These are phyloP conservation scores for Sebastes variabilis DNA, from an alignment of 2,797 vertebrate species.

Conservation along the genomic window DNA sequence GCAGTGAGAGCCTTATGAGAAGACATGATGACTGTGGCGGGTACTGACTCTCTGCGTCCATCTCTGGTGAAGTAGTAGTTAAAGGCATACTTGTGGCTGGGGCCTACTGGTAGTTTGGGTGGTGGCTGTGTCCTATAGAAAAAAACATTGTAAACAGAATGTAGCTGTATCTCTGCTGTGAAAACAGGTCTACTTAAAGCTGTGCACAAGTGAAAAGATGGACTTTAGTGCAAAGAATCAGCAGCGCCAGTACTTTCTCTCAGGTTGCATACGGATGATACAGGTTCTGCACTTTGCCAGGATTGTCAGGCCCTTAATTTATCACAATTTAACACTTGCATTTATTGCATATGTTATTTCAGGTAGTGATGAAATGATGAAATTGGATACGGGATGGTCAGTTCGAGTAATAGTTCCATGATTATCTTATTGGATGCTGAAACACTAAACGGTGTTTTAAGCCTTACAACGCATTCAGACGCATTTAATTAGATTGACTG, in stretches of 20 bases:
- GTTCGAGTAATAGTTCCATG: neutral
- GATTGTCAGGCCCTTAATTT: neutral
- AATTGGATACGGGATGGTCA: neutral
- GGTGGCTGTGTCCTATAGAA: conserved; percentile 87
- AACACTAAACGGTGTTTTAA: neutral
- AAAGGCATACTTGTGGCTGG: conserved; percentile 88
- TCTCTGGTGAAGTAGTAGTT: conserved; percentile 93
- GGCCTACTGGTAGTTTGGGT: conserved; percentile 89
- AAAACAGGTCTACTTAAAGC: neutral
- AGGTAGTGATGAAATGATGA: neutral
- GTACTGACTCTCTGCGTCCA: conserved; percentile 87
- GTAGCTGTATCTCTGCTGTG: neutral
- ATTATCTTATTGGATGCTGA: neutral
- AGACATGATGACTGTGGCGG: conserved; percentile 85
- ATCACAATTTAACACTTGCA: neutral
- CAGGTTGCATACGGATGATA: neutral
- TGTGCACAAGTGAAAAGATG: neutral
- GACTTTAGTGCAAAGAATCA: neutral
- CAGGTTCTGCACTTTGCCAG: neutral
- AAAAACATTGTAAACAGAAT: neutral
- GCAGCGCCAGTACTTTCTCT: neutral
- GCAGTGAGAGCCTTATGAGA: conserved; percentile 84
- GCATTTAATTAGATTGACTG: neutral
- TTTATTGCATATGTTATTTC: neutral
- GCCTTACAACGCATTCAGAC: no score